Percentiles rank a stretch among this genome's conserved stretches.
Conservation (phyloP, 2,888 invertebrate genomes). For the Sabatieria punctata region DNA sequence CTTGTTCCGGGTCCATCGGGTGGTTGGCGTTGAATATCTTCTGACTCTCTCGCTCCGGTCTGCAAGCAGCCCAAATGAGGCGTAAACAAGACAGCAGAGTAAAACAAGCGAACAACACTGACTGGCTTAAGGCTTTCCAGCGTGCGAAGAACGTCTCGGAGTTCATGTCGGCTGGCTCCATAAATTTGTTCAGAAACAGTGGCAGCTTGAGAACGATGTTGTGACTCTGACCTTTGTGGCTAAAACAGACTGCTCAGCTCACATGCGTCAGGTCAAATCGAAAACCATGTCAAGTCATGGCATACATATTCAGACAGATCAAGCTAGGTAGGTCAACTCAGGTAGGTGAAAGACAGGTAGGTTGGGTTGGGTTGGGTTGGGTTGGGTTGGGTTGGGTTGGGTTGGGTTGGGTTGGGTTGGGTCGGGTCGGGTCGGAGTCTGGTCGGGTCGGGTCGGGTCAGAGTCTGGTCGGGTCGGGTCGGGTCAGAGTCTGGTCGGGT, state of each 20-base stretch:
- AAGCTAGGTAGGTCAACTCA: too few relatives aligned
- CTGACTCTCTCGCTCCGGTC: constrained; percentile 74
- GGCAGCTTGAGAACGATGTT: constrained; percentile 70
- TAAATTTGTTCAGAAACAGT: constrained; percentile 88
- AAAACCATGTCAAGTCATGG: neutral
- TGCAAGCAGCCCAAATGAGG: constrained; percentile 21
- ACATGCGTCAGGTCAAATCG: constrained; percentile 27
- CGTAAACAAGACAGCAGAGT: constrained; percentile 45
- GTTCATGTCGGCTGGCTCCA: constrained; percentile 97
- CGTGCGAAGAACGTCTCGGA: constrained; percentile 92
- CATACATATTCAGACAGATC: too few relatives aligned
- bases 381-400: too few relatives aligned
- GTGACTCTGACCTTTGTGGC: constrained; percentile 74
- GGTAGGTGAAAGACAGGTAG: too few relatives aligned
- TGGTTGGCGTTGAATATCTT: constrained; percentile 83
- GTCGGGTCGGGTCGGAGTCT: too few relatives aligned
- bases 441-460: too few relatives aligned
- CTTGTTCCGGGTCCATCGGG: constrained; percentile 70
- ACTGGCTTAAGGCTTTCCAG: constrained; percentile 94
- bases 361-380: too few relatives aligned
- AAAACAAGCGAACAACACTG: constrained; percentile 44
- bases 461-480: too few relatives aligned
- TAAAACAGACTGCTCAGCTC: constrained; percentile 61
- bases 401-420: too few relatives aligned
- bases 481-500: too few relatives aligned